These are phyloP conservation scores for Lasioglossum villosulum DNA, from an alignment of 2,888 invertebrate genomes.

Conservation along the genomic window DNA sequence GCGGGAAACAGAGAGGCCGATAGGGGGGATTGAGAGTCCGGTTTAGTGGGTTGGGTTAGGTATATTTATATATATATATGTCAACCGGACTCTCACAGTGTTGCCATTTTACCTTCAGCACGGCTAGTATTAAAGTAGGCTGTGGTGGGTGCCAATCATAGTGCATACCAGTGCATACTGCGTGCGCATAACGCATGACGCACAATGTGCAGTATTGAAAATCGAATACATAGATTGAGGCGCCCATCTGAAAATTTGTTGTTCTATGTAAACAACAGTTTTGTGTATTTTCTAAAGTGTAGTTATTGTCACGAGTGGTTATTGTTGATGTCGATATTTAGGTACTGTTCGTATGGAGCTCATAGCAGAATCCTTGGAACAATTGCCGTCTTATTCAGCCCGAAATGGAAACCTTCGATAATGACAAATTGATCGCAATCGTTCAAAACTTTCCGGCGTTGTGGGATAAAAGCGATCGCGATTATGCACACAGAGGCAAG, in stretches of 20 bases:
- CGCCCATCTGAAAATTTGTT: neutral
- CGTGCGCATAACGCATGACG: too few species aligned
- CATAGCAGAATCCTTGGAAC: neutral
- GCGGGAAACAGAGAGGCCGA: too few species aligned
- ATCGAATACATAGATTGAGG: neutral
- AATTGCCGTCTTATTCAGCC: neutral
- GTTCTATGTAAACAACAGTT: neutral
- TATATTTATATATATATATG: too few species aligned
- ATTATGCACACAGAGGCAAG: neutral
- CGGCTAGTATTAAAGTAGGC: too few species aligned
- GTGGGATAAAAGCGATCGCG: neutral
- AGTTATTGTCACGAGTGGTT: neutral
- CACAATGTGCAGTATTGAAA: too few species aligned
- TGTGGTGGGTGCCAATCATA: too few species aligned
- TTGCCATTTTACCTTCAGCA: too few species aligned
- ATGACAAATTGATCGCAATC: neutral
- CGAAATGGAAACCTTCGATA: neutral
- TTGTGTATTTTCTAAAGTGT: too few species aligned
- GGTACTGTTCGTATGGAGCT: neutral
- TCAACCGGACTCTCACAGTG: too few species aligned
- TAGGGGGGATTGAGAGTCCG: too few species aligned
- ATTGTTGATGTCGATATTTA: neutral
- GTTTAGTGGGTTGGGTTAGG: too few species aligned
- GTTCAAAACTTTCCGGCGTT: neutral
- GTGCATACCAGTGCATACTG: too few species aligned